Conservation (phyloP, 2,888 invertebrate species). For the Epirrhoe tristata region DNA sequence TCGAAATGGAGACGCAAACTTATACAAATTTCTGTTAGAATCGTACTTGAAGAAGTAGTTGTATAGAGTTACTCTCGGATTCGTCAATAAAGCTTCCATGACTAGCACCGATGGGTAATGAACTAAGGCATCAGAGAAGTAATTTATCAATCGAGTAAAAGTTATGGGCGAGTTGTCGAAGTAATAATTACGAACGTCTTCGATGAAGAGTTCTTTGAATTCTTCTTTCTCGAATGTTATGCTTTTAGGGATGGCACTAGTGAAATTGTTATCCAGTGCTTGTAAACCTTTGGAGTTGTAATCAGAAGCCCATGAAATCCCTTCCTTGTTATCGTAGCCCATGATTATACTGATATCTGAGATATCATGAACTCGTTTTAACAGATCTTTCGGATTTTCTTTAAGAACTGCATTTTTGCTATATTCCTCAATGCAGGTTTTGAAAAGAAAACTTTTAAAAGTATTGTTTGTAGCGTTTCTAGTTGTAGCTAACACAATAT, state of each 20-base stretch:
- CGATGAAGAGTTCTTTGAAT: constrained; percentile 41
- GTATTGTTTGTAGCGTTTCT: constrained; percentile 44
- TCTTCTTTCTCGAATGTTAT: constrained; percentile 38
- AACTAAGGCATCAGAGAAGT: constrained; percentile 53
- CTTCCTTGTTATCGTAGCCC: constrained; percentile 58
- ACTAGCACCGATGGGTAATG: constrained; percentile 44
- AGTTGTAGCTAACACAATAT: constrained; percentile 48
- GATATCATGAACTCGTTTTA: constrained; percentile 35
- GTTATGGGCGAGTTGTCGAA: constrained; percentile 45
- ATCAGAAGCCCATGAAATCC: constrained; percentile 50
- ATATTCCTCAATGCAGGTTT: constrained; percentile 49
- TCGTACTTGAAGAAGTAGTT: constrained; percentile 57
- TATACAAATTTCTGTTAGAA: constrained; percentile 53
- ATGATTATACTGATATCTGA: constrained; percentile 49
- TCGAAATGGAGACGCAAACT: constrained; percentile 41
- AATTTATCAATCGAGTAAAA: constrained; percentile 49
- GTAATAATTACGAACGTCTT: constrained; percentile 48
- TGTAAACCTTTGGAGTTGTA: constrained; percentile 45
- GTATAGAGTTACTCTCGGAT: constrained; percentile 42
- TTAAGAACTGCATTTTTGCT: constrained; percentile 44
- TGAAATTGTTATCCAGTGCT: constrained; percentile 13
- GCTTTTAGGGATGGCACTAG: constrained; percentile 20
- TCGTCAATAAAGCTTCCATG: constrained; percentile 39
- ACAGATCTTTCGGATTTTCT: constrained; percentile 42
- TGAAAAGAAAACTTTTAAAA: constrained; percentile 45